Percentiles rank a stretch among this genome's conserved stretches.
These are phyloP conservation scores for Aythya baeri DNA, from an alignment of 2,113 vertebrate genomes.

Conservation along the genomic window DNA sequence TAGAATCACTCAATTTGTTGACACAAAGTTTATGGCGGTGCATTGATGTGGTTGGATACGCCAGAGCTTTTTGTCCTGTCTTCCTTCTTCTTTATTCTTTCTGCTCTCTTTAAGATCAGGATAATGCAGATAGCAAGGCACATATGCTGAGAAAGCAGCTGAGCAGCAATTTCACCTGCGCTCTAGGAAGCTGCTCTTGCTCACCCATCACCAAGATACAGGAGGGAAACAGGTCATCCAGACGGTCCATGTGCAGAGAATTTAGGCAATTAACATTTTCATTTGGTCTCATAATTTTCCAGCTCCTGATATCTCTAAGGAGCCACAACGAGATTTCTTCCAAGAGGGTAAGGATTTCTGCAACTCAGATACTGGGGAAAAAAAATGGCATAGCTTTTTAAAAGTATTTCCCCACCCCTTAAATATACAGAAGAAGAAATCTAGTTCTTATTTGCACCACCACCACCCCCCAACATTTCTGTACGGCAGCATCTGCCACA, in stretches of 20 bases:
- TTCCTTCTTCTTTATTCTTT: neutral
- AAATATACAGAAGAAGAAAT: neutral
- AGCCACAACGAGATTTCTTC: neutral
- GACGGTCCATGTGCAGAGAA: neutral
- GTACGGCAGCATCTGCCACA: neutral
- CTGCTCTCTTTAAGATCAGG: neutral
- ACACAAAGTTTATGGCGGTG: neutral
- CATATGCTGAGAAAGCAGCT: neutral
- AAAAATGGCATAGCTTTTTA: neutral
- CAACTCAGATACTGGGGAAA: neutral
- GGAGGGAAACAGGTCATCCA: neutral
- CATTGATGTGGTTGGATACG: neutral
- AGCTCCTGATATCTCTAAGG: neutral
- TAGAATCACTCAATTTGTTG: constrained; percentile 21
- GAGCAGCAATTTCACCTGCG: neutral
- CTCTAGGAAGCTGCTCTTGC: neutral
- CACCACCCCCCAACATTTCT: neutral
- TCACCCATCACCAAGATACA: neutral
- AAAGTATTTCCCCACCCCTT: neutral
- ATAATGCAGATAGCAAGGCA: neutral
- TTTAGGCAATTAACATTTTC: neutral
- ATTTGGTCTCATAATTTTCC: neutral
- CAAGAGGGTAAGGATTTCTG: neutral
- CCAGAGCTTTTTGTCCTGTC: neutral
- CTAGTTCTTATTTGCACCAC: neutral